Base-by-base conservation (phyloP, 2,113 vertebrate genomes). In the Corynorhinus townsendii region DNA sequence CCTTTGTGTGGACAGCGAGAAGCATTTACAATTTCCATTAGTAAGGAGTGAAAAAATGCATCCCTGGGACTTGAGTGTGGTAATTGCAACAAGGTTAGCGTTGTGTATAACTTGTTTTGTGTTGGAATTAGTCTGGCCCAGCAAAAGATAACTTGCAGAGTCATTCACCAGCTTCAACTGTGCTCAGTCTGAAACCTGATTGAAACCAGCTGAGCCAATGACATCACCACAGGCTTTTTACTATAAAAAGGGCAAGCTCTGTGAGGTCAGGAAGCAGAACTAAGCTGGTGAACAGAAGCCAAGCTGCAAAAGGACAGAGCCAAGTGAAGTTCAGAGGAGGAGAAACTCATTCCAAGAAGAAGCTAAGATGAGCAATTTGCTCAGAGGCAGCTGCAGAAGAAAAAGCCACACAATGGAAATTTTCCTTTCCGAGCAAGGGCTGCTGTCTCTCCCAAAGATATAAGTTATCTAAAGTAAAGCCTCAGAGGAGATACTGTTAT, bases 201-300 rank as follows among this genome's bases (percentile, higher is more conserved):
- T 92, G 90, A 96, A 97, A 90, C 93, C 96, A 96, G 93, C 94
- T 96, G 95, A 84, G 89, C 66, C 11, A 49, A 82, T 95, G 97
- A 96, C 77, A 88, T 97, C 96, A 96, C 93, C 91, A 64, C 59
- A 59, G n/a, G 47, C 94, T 68, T 95, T 94, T 95, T 77, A 95
- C 96, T 96, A 95, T 96, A 96, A 95, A 96, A 97, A 97, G 93
- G 94, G 95, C 72, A 83, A 95, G 90, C 89, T 68, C 96, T 33
- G 72, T 94, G 96, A 92, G 89, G 94, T 96, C 95, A 97, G 89
- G 93, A 96, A 96, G 86, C 93, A 97, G 82, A 94, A 72, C 91
- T 90, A 80, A 93, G 89, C 96, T 92, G 0, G 7, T 28, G 59
- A 82, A 71, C 76, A 90, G 93, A 93, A 96, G 94, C 95, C 95